Conservation (phyloP, 2,113 vertebrate genomes). For the Stegostoma tigrinum region DNA sequence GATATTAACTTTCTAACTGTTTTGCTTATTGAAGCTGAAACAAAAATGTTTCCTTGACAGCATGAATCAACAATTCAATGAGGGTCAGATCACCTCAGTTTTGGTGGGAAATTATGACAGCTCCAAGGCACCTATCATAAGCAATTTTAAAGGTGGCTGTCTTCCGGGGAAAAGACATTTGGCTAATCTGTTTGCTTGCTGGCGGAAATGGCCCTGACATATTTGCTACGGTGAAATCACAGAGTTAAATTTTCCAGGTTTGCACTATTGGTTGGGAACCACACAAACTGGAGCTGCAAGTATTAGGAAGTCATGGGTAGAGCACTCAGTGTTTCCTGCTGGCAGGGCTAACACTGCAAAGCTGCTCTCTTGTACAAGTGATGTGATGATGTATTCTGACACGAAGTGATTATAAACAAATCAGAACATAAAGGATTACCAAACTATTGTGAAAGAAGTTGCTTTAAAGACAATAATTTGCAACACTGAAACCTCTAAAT, state of each 20-base stretch:
- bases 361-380: neutral
- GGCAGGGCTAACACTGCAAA: neutral
- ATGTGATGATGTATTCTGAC: neutral
- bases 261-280: neutral
- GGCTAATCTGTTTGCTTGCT: neutral
- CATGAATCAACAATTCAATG: neutral
- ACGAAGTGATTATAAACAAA: neutral
- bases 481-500: neutral
- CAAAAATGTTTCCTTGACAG: neutral
- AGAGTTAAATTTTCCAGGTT: neutral
- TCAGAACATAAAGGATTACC: neutral
- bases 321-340: neutral
- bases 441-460: neutral
- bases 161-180: neutral
- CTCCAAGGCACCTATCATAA: no score
- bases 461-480: neutral
- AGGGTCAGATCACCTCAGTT: neutral
- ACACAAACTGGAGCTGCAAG: neutral
- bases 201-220: neutral
- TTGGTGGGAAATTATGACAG: neutral
- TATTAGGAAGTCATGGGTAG: neutral
- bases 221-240: neutral
- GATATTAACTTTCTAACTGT: neutral
- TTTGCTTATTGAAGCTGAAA: neutral
- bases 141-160: neutral